Evolutionary conservation across 2,888 invertebrate genomes (phyloP).

Genomic region (Automeris io): DNA sequence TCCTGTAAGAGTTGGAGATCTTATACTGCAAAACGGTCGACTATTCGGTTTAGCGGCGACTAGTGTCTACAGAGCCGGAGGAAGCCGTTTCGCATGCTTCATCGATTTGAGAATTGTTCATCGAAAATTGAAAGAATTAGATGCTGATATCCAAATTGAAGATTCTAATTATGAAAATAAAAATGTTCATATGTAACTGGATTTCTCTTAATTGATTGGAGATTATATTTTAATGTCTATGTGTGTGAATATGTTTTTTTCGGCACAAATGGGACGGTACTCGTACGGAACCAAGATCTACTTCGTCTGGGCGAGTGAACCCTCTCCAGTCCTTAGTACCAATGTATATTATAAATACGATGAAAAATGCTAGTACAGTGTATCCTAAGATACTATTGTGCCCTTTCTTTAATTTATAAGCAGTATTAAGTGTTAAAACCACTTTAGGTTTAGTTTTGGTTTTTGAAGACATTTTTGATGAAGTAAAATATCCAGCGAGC

Average conservation of each 20-base stretch:
- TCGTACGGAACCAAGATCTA: conserved; percentile 46
- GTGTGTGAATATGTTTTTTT: conserved; percentile 16
- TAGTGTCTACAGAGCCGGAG: conserved; percentile 30
- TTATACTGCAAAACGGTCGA: conserved; percentile 42
- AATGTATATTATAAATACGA: conserved; percentile 33
- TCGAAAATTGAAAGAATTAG: conserved; percentile 31
- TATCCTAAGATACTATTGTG: conserved; percentile 28
- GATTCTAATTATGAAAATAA: neutral
- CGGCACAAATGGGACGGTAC: conserved; percentile 23
- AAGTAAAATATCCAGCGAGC: neutral
- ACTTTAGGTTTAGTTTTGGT: conserved; percentile 13
- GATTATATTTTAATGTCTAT: conserved; percentile 8
- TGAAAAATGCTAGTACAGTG: conserved; percentile 30
- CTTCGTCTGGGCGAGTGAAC: conserved; percentile 46
- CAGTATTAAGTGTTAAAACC: conserved; percentile 12
- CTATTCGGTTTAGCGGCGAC: conserved; percentile 51
- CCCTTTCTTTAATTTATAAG: conserved; percentile 12
- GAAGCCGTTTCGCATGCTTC: conserved; percentile 42
- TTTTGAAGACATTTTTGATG: conserved; percentile 6
- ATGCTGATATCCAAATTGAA: conserved; percentile 16
- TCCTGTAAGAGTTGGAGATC: conserved; percentile 52
- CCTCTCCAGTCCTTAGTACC: conserved; percentile 46
- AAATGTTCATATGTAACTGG: neutral
- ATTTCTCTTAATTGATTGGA: neutral
- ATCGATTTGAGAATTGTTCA: conserved; percentile 34